These are phyloP conservation scores for Amphimedon queenslandica DNA, from an alignment of 37 sponge, comb jelly and placozoan genomes.

Conservation along the genomic window DNA sequence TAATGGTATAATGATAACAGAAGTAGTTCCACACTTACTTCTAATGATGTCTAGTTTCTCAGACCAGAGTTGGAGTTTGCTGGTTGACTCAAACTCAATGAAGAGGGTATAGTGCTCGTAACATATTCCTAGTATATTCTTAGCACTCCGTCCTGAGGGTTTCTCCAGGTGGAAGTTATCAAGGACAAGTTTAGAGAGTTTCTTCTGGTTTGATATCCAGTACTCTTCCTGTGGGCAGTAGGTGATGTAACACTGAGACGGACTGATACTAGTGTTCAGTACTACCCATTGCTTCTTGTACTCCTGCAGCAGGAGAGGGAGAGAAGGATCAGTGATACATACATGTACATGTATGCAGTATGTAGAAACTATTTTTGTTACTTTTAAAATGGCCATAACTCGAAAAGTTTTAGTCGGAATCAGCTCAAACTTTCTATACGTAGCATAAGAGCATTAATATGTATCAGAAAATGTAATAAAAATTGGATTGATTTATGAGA, in stretches of 20 bases:
- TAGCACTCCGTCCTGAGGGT: background rate
- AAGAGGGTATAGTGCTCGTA: constrained; percentile 18
- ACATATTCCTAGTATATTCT: constrained; percentile 9
- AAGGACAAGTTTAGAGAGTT: constrained; percentile 26
- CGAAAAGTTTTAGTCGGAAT: too few species aligned
- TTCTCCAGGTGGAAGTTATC: constrained; percentile 21
- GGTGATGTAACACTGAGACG: constrained; percentile 30
- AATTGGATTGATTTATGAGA: too few species aligned
- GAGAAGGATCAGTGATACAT: too few species aligned
- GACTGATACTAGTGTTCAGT: constrained; percentile 17
- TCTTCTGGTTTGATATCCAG: constrained; percentile 34
- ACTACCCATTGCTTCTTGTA: constrained; percentile 63
- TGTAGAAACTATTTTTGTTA: too few species aligned
- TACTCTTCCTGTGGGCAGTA: constrained; percentile 55
- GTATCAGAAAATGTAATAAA: too few species aligned
- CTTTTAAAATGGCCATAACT: too few species aligned
- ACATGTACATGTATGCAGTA: too few species aligned
- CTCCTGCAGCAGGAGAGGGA: too few species aligned
- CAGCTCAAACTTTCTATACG: too few species aligned
- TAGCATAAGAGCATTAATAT: too few species aligned
- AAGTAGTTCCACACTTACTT: constrained; percentile 11
- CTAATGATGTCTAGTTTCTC: constrained; percentile 19
- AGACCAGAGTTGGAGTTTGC: constrained; percentile 50
- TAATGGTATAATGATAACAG: too few species aligned
- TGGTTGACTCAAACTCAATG: constrained; percentile 47